These are phyloP conservation scores for Xylota sylvarum DNA, from an alignment of 2,888 invertebrate genomes.

Conservation along the genomic window DNA sequence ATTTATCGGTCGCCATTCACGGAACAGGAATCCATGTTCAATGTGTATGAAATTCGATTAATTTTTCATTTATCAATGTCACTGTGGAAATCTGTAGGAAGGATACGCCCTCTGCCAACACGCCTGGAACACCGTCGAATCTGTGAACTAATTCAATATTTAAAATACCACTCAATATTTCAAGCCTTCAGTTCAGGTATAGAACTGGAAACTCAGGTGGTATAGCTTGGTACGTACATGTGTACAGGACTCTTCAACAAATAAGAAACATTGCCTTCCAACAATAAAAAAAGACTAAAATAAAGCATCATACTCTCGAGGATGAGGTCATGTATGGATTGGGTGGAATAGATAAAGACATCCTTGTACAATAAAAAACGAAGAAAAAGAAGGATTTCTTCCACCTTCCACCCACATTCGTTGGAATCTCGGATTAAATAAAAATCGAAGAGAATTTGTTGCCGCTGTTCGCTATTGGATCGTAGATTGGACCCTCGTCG, in stretches of 20 bases:
- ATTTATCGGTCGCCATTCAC: constrained; percentile 71
- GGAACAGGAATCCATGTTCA: constrained; percentile 58
- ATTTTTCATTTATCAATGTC: constrained; percentile 84
- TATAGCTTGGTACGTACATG: not conserved
- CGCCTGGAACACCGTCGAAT: not conserved
- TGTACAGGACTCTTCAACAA: constrained; percentile 37
- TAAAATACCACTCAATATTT: constrained; percentile 72
- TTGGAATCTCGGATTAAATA: constrained; percentile 57
- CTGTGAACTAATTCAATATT: constrained; percentile 68
- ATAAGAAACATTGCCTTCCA: constrained; percentile 32
- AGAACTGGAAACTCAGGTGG: constrained; percentile 1
- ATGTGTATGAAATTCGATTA: constrained; percentile 81
- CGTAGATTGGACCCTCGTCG: constrained; percentile 20
- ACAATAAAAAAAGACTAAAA: not conserved
- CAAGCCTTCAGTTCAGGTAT: constrained; percentile 44
- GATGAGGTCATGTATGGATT: constrained; percentile 16
- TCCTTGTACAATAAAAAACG: not conserved
- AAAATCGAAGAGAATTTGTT: constrained; percentile 44
- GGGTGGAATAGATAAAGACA: constrained; percentile 57
- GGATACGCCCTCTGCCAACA: constrained; percentile 71
- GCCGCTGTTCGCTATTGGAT: not conserved
- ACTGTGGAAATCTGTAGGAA: constrained; percentile 80
- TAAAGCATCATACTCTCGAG: constrained; percentile 13
- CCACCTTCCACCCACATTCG: not conserved
- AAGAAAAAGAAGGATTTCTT: not conserved